These are phyloP conservation scores for Cantharis flavilabris DNA, from an alignment of 2,888 invertebrate species.

Conservation along the genomic window DNA sequence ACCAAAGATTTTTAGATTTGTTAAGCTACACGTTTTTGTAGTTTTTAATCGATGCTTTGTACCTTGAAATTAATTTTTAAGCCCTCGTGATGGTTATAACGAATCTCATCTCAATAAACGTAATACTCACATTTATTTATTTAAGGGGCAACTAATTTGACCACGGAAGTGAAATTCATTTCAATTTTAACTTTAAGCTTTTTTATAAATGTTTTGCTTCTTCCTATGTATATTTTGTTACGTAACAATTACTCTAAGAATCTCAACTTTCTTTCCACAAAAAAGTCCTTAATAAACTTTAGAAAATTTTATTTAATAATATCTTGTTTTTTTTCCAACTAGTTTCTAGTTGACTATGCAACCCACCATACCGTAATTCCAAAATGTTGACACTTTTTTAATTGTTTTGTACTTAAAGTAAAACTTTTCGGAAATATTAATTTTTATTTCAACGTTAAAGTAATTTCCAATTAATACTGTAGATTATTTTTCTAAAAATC, in stretches of 20 bases:
- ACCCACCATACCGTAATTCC: neutral
- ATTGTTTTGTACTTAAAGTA: neutral
- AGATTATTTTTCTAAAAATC: neutral
- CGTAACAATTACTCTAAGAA: neutral
- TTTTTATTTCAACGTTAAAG: neutral
- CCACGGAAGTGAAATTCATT: neutral
- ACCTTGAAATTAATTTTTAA: neutral
- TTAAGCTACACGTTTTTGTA: neutral
- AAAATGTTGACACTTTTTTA: neutral
- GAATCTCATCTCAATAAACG: neutral
- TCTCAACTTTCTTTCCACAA: neutral
- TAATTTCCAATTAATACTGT: neutral
- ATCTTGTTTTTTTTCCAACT: neutral
- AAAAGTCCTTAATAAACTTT: neutral
- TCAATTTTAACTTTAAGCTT: neutral
- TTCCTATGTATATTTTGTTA: neutral
- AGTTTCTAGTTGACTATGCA: neutral
- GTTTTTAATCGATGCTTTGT: neutral
- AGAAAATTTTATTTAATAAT: neutral
- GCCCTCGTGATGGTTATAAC: neutral
- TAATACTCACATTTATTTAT: neutral
- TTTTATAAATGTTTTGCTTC: conserved; percentile 1
- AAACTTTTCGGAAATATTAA: neutral
- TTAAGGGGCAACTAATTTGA: conserved; percentile 2
- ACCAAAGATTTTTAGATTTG: neutral